Percentiles rank a stretch among this genome's conserved stretches.
phyloP scores from a whole-genome alignment of 1,140 invertebrate genomes.

The Nixonia krombeini region DNA sequence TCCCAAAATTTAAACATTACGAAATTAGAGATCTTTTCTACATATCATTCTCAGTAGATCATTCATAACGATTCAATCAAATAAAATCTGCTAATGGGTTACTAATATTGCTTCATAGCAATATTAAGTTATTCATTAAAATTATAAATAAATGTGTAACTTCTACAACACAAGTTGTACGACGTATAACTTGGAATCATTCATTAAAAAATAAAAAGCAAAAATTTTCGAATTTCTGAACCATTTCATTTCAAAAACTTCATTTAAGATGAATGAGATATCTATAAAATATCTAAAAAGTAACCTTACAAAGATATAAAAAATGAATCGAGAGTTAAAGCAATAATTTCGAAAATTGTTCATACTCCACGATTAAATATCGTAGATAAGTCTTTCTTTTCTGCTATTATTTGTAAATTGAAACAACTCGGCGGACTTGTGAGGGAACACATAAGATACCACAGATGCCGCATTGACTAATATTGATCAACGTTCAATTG shows the following conservation, averaged over 20 bases:
- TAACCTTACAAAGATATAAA: background rate
- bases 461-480: constrained; percentile 35
- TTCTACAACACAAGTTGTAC: constrained; percentile 8
- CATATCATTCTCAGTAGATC: constrained; percentile 11
- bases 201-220: constrained; percentile 1
- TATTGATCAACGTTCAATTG: constrained; percentile 3
- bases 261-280: no score
- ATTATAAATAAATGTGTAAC: constrained; percentile 9
- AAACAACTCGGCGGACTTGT: constrained; percentile 10
- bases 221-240: no score
- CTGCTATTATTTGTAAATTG: constrained; percentile 21
- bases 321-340: background rate
- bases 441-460: constrained; percentile 43
- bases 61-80: constrained; percentile 37
- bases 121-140: constrained; percentile 7
- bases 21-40: background rate
- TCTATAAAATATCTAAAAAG: no score
- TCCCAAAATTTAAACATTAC: background rate
- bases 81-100: constrained; percentile 32
- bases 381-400: constrained; percentile 40
- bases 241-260: no score
- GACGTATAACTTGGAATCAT: background rate
- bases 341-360: constrained; percentile 28
- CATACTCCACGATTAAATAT: constrained; percentile 24
- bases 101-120: constrained; percentile 18